phyloP scores from a whole-genome alignment of 2,113 vertebrate genomes.

The Hipposideros armiger region DNA sequence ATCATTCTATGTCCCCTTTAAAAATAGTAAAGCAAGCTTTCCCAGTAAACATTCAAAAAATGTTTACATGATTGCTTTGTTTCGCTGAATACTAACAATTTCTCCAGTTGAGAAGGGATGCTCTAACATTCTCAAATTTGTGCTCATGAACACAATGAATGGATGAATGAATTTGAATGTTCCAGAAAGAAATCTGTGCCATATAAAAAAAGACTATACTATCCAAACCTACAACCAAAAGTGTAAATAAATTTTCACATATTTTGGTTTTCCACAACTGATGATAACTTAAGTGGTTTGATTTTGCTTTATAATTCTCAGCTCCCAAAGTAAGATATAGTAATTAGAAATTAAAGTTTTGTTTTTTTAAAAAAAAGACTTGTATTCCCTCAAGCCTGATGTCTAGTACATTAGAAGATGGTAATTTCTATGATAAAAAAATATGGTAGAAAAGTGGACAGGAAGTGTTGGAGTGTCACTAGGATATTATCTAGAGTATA shows the following conservation, averaged over 20 bases:
- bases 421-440: background rate
- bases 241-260: background rate
- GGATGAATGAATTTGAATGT: background rate
- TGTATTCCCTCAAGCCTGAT: background rate
- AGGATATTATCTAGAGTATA: background rate
- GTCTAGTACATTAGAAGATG: background rate
- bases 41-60: background rate
- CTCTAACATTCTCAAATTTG: background rate
- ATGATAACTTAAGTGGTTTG: background rate
- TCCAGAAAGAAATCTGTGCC: background rate
- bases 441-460: background rate
- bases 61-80: background rate
- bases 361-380: background rate
- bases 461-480: background rate
- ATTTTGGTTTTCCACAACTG: background rate
- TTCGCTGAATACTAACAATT: background rate
- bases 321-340: background rate
- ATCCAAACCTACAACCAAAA: background rate
- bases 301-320: conserved; percentile 1
- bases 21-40: background rate
- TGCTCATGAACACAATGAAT: background rate
- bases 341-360: background rate
- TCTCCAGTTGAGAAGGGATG: background rate
- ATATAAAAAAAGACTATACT: background rate
- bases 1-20: background rate